phyloP scores from a whole-genome alignment of 1,140 invertebrate species.

The Acromyrmex heyeri region DNA sequence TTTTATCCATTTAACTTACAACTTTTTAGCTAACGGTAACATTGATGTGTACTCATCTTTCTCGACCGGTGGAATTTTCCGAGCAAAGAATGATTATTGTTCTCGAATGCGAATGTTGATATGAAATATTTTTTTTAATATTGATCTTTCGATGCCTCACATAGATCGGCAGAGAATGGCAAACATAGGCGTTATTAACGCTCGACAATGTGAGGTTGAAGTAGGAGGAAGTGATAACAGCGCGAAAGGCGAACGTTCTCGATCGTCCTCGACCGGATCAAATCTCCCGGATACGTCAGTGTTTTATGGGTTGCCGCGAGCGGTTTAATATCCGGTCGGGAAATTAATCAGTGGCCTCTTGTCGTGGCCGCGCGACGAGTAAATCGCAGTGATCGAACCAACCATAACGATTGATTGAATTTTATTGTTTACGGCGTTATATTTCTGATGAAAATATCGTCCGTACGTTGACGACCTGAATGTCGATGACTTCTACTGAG shows the following conservation, averaged over 20 bases:
- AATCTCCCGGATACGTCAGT: slow-evolving; percentile 52
- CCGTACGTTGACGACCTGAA: slow-evolving; percentile 2
- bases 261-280: slow-evolving; percentile 31
- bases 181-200: slow-evolving; percentile 34
- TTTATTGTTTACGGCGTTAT: slow-evolving; percentile 28
- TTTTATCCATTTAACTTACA: slow-evolving; percentile 14
- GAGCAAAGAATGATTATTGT: not conserved
- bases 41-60: not conserved
- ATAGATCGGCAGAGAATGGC: not conserved
- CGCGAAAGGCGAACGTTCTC: slow-evolving; percentile 26
- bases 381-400: slow-evolving; percentile 5
- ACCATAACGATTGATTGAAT: slow-evolving; percentile 53
- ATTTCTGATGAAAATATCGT: slow-evolving; percentile 5
- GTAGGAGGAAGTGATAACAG: slow-evolving; percentile 41
- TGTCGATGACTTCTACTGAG: slow-evolving; percentile 29
- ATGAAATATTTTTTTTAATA: slow-evolving; percentile 47
- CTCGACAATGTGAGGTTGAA: not conserved
- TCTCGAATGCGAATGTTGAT: slow-evolving; percentile 14
- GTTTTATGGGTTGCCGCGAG: slow-evolving; percentile 39
- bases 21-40: not conserved
- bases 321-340: slow-evolving; percentile 47
- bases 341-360: slow-evolving; percentile 45
- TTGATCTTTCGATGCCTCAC: slow-evolving; percentile 2
- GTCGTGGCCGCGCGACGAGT: not conserved
- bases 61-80: not conserved